A percentile compares a stretch with the other conserved stretches of the same genome.
These are phyloP conservation scores for Troides aeacus DNA, from an alignment of 2,888 invertebrate species.

Conservation along the genomic window DNA sequence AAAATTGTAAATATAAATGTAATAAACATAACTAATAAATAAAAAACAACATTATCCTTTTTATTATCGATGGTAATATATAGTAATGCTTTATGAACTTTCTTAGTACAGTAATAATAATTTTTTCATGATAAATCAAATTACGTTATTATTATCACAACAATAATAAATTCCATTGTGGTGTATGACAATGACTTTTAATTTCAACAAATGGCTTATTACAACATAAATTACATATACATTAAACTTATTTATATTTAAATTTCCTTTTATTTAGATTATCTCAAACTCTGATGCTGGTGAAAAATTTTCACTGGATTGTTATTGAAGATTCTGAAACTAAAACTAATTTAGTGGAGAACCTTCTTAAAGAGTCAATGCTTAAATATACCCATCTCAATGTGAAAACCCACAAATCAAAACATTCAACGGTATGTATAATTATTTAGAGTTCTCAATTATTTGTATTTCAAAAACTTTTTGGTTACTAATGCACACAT, in stretches of 20 bases:
- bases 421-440: conserved; percentile 69
- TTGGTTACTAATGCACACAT: neutral
- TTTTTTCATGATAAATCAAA: no score
- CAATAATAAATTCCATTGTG: no score
- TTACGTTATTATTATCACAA: no score
- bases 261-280: conserved; percentile 77
- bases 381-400: conserved; percentile 84
- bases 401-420: conserved; percentile 72
- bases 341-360: conserved; percentile 85
- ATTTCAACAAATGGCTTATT: no score
- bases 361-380: conserved; percentile 84
- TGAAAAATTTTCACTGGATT: conserved; percentile 95
- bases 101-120: no score
- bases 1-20: neutral
- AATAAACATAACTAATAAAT: no score
- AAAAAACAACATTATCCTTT: no score
- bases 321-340: conserved; percentile 91
- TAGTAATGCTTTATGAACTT: no score
- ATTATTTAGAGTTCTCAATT: neutral
- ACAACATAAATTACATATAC: no score
- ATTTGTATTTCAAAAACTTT: neutral
- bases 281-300: conserved; percentile 91
- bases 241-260: neutral
- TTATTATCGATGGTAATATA: no score
- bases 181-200: no score